These are phyloP conservation scores for Drosophila seguyi DNA, from an alignment of 1,140 invertebrate genomes.

Conservation along the genomic window DNA sequence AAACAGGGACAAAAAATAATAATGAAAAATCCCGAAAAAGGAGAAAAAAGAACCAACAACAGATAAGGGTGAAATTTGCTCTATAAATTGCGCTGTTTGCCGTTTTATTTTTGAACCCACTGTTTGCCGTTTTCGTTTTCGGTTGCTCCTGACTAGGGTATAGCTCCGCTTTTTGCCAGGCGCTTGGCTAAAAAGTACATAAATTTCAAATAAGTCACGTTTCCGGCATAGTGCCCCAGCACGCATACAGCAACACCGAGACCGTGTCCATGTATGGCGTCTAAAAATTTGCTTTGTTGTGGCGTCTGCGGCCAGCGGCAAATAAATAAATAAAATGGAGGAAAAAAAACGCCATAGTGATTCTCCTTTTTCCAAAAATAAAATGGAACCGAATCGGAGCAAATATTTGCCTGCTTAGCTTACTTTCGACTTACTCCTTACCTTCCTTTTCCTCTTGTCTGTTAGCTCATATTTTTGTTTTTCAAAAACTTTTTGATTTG, in stretches of 20 bases:
- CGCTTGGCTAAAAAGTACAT: slow-evolving; percentile 76
- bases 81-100: slow-evolving; percentile 49
- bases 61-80: slow-evolving; percentile 52
- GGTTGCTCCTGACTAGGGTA: slow-evolving; percentile 32
- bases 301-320: slow-evolving; percentile 66
- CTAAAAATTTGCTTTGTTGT: slow-evolving; percentile 72
- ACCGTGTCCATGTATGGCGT: slow-evolving; percentile 32
- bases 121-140: slow-evolving; percentile 29
- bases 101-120: slow-evolving; percentile 19
- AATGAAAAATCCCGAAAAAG: slow-evolving; percentile 47
- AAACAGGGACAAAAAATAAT: slow-evolving; percentile 1
- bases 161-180: slow-evolving; percentile 41
- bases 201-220: slow-evolving; percentile 82
- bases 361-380: slow-evolving; percentile 12
- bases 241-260: slow-evolving; percentile 14
- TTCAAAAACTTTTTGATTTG: slow-evolving; percentile 64
- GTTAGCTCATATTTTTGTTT: slow-evolving; percentile 23
- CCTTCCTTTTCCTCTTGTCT: background rate
- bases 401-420: slow-evolving; percentile 43
- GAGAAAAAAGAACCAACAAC: slow-evolving; percentile 13
- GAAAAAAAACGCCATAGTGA: slow-evolving; percentile 1
- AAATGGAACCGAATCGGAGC: slow-evolving; percentile 39
- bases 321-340: slow-evolving; percentile 23
- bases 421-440: slow-evolving; percentile 10
- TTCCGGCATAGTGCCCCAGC: slow-evolving; percentile 63